A percentile compares a stretch with the other conserved stretches of the same genome.
phyloP scores from a whole-genome alignment of 2,888 invertebrate species.

The Himalopsyche anomala region DNA sequence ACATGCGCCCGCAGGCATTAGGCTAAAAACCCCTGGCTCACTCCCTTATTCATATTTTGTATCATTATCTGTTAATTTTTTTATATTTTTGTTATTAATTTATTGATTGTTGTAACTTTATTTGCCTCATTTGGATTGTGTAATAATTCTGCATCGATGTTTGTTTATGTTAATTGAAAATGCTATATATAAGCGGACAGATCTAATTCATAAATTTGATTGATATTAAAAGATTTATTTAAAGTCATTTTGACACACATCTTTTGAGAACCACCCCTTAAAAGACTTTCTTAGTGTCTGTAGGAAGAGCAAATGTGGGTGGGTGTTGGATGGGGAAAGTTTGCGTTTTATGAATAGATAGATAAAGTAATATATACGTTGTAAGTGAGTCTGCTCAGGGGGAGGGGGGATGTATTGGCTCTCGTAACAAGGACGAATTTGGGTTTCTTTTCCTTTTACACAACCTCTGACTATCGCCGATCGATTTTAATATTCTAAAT shows the following conservation, averaged over 20 bases:
- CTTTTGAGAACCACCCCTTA: neutral
- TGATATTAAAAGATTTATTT: too few relatives aligned
- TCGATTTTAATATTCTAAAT: conserved; percentile 42
- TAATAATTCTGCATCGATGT: too few relatives aligned
- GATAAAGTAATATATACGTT: conserved; percentile 36
- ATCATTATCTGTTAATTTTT: too few relatives aligned
- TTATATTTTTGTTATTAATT: too few relatives aligned
- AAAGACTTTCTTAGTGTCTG: neutral
- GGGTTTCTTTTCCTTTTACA: conserved; percentile 5
- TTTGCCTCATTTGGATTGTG: too few relatives aligned
- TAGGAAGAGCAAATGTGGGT: conserved; percentile 8
- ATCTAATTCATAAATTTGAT: neutral
- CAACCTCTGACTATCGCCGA: neutral
- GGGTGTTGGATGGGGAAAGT: conserved; percentile 36
- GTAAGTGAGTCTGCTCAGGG: neutral
- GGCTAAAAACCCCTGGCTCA: too few relatives aligned
- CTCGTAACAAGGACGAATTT: conserved; percentile 40
- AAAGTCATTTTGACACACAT: neutral
- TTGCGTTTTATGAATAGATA: conserved; percentile 52
- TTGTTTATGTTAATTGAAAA: too few relatives aligned
- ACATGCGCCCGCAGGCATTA: too few relatives aligned
- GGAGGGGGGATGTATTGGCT: conserved; percentile 18
- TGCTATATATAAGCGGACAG: too few relatives aligned
- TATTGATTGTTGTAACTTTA: too few relatives aligned
- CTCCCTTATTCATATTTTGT: too few relatives aligned